Evolutionary conservation across 1,140 invertebrate genomes (phyloP).

Genomic region (Globodera ellingtonae): DNA sequence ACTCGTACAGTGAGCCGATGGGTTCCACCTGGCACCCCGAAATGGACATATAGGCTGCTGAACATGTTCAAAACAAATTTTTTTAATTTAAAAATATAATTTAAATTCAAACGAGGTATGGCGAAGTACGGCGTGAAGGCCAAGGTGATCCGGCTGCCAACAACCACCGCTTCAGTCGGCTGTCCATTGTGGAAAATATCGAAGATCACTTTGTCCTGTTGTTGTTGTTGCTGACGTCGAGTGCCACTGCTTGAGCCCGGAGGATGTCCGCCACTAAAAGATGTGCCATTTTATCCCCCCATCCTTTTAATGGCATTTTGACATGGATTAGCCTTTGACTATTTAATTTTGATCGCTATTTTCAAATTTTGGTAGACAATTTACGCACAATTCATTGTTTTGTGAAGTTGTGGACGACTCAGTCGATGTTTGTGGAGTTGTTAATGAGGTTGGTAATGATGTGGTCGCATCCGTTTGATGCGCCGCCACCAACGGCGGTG

Average conservation of each 20-base stretch:
- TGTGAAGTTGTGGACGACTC: neutral
- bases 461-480: neutral
- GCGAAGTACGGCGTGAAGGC: conserved; percentile 63
- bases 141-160: conserved; percentile 61
- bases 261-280: conserved; percentile 15
- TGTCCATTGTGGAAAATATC: conserved; percentile 64
- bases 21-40: conserved; percentile 64
- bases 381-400: conserved; percentile 4
- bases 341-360: no score
- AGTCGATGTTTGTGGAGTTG: neutral
- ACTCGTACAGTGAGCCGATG: conserved; percentile 60
- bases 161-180: conserved; percentile 64
- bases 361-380: neutral
- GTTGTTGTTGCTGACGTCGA: conserved; percentile 11
- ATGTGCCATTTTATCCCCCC: neutral
- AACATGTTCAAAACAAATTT: conserved; percentile 5
- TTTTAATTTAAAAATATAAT: conserved; percentile 4
- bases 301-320: neutral
- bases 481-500: neutral
- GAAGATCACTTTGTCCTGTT: conserved; percentile 53
- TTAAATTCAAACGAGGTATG: conserved; percentile 59
- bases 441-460: neutral
- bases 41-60: conserved; percentile 63
- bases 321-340: no score
- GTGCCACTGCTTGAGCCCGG: conserved; percentile 16